Percentiles rank a stretch among this genome's conserved stretches.
Conservation (phyloP, 23 tunicate genomes). For the Ascidia mentula region DNA sequence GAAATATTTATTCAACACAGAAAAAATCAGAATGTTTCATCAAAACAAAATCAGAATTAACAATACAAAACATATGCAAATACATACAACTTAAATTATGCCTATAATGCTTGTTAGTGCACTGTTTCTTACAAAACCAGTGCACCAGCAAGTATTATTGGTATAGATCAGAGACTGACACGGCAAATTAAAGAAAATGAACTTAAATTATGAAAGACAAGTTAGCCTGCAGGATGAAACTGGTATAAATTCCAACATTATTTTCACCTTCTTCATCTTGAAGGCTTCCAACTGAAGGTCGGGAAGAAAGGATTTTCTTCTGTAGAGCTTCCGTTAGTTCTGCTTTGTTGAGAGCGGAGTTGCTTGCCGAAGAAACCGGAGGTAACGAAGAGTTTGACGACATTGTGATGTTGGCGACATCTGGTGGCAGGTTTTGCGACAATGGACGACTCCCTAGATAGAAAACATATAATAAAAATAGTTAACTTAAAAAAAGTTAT, state of each 20-base stretch:
- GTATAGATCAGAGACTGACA: background rate
- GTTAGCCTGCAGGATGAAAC: background rate
- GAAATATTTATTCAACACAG: background rate
- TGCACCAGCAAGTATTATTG: too few species aligned
- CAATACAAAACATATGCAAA: too few species aligned
- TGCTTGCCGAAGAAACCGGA: background rate
- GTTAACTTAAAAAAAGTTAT: too few species aligned
- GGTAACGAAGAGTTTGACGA: conserved; percentile 22
- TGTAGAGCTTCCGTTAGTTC: conserved; percentile 19
- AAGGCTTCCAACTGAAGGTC: conserved; percentile 42
- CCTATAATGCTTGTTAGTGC: too few species aligned
- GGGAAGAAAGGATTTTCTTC: conserved; percentile 10
- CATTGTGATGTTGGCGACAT: conserved; percentile 55
- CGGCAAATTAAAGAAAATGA: background rate
- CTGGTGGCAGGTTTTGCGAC: conserved; percentile 86
- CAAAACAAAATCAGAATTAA: background rate
- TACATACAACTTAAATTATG: too few species aligned
- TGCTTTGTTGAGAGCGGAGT: background rate
- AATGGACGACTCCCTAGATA: conserved; percentile 69
- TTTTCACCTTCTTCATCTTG: conserved; percentile 42
- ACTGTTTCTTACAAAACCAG: too few species aligned
- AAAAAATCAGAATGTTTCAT: background rate
- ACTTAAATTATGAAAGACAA: background rate
- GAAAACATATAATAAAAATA: background rate
- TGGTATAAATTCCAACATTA: background rate